Evolutionary conservation across 2,113 vertebrate species (phyloP), one percentile per base, ranked within the genome.

Genomic region (Eidolon helvum): DNA sequence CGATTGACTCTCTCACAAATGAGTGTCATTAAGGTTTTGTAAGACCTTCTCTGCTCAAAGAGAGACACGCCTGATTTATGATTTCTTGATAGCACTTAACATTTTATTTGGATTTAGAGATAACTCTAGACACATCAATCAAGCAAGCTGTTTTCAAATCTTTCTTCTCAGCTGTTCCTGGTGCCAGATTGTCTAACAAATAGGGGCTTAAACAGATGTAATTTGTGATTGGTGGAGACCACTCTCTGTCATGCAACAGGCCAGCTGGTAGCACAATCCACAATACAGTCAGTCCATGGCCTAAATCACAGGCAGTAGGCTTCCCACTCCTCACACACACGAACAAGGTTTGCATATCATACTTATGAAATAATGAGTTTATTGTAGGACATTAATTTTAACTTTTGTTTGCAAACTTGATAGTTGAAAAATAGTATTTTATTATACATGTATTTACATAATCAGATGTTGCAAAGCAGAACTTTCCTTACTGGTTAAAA

Each of bases 141-240:
- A 97, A 95, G 28, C 65, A 91, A 88, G 95, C 40, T 96, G 96
- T 90, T 97, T 97, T 91, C 85, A 74, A 96, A 61, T 96, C 83
- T 93, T 96, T 95, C 72, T 83, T 97, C 65, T 97, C 97, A 98
- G 97, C 97, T 97, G 95, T 97, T 97, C 89, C 94, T 95, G 96
- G 96, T 97, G 97, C 96, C 97, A 97, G 96, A 94, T 96, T 97
- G 95, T 97, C 97, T 97, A 97, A 97, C 91, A 94, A 98, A 96
- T 69, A 97, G 69, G 94, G 66, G 78, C 79, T 94, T 26, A 96
- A 94, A 95, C 93, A 98, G 94, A 98, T 97, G 93, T 90, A 96
- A 89, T 90, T 92, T 96, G 96, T 96, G 92, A 87, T 91, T 96
- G 33, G 74, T 77, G 87, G 83, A 93, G 89, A 75, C 85, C 59